Base-by-base conservation (phyloP, 2,888 invertebrate genomes). In the Megaustenia siamemsis region DNA sequence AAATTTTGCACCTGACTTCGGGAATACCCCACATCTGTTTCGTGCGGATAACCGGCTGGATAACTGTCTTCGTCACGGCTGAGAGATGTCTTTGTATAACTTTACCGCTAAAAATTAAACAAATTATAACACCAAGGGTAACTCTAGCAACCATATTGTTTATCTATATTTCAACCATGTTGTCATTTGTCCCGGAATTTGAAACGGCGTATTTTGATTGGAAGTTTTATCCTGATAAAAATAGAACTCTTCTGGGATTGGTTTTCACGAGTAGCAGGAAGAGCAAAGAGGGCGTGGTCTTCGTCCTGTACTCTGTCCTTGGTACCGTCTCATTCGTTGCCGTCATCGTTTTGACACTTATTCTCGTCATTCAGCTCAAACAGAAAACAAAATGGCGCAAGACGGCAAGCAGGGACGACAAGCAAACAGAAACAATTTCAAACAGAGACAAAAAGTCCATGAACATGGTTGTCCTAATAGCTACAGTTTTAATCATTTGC, bases 31-130 rank as follows among this genome's bases (percentile, higher is more conserved):
- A 71, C n/a, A n/a, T 43, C 3, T 71, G 71, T 40, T 71, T 71
- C n/a, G 71, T 71, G 12, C 71, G 71, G 1, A 43, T 71, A 40
- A 71, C 71, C 4, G 71, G 71, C 1, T 71, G 71, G 71, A 71
- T 71, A 43, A 78, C 78, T 15, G 78, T 60, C 0, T 78, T n/a
- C 40, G 78, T 78, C 15, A 78, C 78, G n/a, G 53, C 60, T 6
- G 78, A 78, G n/a, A 35, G 78, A 18, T 78, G 78, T 63, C 78
- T 78, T n/a, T 78, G 78, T 43, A 71, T 71, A 12, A 43, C 43
- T 5, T 43, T 71, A 1, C 71, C 71, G 8, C n/a, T 71, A 43
- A 71, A 43, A 43, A 40, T 71, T 12, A 71, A 71, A n/a, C 71
- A 28, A n/a, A 40, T 71, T 43, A 43, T 71, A 43, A 71, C 71